Percentiles rank a stretch among this genome's conserved stretches.
Evolutionary conservation across 2,888 invertebrate species (phyloP).

Genomic region (Allolobophora icterica): DNA sequence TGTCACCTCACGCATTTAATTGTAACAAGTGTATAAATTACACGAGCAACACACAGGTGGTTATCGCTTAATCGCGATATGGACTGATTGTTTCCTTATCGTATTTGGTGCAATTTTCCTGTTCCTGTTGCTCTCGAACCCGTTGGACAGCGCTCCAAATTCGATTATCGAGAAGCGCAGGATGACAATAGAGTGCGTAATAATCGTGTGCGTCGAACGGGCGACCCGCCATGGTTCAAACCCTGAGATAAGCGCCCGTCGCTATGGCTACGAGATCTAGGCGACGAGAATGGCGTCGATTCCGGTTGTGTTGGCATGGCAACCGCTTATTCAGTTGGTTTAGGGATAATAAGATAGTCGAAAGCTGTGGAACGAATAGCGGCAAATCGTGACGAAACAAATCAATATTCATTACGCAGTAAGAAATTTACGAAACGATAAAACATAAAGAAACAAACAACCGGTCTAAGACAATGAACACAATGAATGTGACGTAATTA

Average conservation of each 20-base stretch:
- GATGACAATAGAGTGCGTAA: slow-evolving; percentile 1
- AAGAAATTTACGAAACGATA: too few species aligned
- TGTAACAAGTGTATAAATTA: neutral
- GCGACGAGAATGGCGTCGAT: neutral
- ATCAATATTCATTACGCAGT: too few species aligned
- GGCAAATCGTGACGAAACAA: too few species aligned
- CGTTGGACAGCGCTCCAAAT: neutral
- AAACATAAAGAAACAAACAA: too few species aligned
- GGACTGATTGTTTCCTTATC: neutral
- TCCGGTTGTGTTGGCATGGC: neutral
- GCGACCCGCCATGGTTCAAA: neutral
- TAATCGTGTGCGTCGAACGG: neutral
- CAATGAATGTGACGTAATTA: too few species aligned
- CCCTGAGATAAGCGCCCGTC: neutral
- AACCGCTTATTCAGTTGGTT: neutral
- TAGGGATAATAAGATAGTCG: neutral
- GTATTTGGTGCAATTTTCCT: neutral
- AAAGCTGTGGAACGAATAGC: neutral
- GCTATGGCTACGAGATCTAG: neutral
- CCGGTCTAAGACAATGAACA: too few species aligned
- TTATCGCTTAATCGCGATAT: neutral
- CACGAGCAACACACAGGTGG: neutral
- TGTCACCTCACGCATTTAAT: too few species aligned
- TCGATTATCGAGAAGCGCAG: neutral
- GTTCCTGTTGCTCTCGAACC: neutral